Evolutionary conservation across 1,140 invertebrate genomes (phyloP), one percentile per base, ranked within the genome.

Genomic region (Brachionus calyciflorus): DNA sequence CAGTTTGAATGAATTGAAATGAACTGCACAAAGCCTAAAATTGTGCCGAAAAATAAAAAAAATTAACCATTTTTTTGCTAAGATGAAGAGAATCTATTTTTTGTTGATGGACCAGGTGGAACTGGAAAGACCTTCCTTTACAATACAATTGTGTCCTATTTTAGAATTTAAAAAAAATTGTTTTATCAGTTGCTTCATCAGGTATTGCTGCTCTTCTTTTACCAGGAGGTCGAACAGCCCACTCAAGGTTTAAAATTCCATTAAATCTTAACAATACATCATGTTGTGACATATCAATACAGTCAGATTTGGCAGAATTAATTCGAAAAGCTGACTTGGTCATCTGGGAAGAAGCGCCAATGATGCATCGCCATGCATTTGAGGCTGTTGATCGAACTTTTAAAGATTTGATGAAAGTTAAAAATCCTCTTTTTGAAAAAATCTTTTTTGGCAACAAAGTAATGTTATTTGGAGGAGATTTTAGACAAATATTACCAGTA

Each of bases 171-270:
- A 12, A 26, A 26, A 33, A 60, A 82, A 41, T 84, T 76, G 82
- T 84, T 37, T 48, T 87, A 10, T 83, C 85, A 5, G 78, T 87
- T 51, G 87, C 87, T 68, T 87, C 84, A 48, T 87, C 87, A 30
- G 87, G 86, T 68, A 88, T 89, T 53, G 87, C 87, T 24, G 86
- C 87, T 26, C 88, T 84, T 51, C 81, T 88, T 19, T 77, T 88
- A 55, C 68, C 81, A 60, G 83, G 83, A 78, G 87, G 87, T 24
- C 77, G 82, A 80, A 89, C 86, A 41, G 83, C 83, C 55, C 86
- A 88, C 83, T 87, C 82, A 7, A 81, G 82, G 55, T 84, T 89
- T 26, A 87, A 87, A 80, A 73, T 87, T n/a, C 82, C 85, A 48
- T 77, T 86, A 5, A 37, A 37, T 37, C 9, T 37, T 5, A 37